A percentile compares a stretch with the other conserved stretches of the same genome.
Evolutionary conservation across 2,797 vertebrate species (phyloP).

Genomic region (Acanthopagrus latus): DNA sequence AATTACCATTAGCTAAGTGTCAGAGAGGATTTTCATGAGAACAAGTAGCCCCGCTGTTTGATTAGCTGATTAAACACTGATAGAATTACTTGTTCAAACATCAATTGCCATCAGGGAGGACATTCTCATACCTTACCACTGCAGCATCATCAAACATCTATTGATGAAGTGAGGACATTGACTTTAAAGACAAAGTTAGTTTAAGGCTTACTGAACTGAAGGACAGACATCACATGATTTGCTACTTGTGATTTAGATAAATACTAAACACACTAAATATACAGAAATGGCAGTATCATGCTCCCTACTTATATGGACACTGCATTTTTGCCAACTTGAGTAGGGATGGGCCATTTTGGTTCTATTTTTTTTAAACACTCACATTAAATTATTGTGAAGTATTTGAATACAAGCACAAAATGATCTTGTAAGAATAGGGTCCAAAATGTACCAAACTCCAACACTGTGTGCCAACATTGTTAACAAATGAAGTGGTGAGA

Average conservation of each 20-base stretch:
- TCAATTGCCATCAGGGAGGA: not conserved
- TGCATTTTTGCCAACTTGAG: no score
- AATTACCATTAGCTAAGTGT: conserved; percentile 35
- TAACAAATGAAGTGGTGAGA: no score
- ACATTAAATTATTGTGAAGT: no score
- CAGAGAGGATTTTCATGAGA: conserved; percentile 35
- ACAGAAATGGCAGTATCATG: not conserved
- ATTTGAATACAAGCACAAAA: no score
- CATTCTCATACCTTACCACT: conserved; percentile 23
- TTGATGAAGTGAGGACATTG: conserved; percentile 40
- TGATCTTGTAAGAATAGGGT: no score
- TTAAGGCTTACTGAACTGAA: not conserved
- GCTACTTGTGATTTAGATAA: not conserved
- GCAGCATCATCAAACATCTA: conserved; percentile 20
- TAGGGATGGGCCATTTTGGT: no score
- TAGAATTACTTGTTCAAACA: conserved; percentile 60
- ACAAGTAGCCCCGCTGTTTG: conserved; percentile 46
- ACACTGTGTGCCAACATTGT: no score
- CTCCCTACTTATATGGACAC: no score
- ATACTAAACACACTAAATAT: not conserved
- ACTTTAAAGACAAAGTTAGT: conserved; percentile 7
- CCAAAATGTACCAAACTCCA: no score
- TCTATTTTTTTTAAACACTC: no score
- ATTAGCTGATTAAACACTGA: conserved; percentile 62
- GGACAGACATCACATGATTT: not conserved